phyloP scores from a whole-genome alignment of 2,113 vertebrate genomes.

The Ictalurus punctatus region DNA sequence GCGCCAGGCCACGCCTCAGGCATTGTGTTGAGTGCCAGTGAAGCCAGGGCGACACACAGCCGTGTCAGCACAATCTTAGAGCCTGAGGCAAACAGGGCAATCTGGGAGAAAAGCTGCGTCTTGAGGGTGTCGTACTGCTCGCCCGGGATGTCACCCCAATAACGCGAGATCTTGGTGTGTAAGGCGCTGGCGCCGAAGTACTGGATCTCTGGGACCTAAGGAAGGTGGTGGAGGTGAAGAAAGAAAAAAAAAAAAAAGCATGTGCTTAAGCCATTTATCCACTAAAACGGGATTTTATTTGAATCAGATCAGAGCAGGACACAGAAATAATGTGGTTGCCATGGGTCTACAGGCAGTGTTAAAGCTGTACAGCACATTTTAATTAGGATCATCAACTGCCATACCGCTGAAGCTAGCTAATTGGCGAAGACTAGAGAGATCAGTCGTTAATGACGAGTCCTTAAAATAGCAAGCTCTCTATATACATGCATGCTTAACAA shows the following conservation, averaged over 20 bases:
- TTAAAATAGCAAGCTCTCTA: background rate
- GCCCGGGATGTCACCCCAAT: constrained; percentile 95
- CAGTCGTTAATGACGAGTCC: background rate
- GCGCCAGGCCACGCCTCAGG: constrained; percentile 95
- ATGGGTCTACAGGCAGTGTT: background rate
- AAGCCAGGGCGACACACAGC: constrained; percentile 93
- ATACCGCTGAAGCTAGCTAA: background rate
- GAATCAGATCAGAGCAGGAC: background rate
- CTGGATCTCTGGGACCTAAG: constrained; percentile 94
- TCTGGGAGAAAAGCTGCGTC: constrained; percentile 95
- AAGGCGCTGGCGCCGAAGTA: constrained; percentile 98
- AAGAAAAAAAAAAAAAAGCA: background rate
- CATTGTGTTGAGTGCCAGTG: constrained; percentile 97
- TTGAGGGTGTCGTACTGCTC: constrained; percentile 97
- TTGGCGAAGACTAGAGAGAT: background rate
- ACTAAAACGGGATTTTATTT: too few relatives aligned
- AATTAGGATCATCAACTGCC: background rate
- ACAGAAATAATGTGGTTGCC: background rate
- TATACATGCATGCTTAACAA: background rate
- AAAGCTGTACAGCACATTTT: background rate
- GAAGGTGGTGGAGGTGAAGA: background rate
- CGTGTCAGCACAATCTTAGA: constrained; percentile 98
- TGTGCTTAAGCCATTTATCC: background rate
- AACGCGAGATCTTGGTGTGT: constrained; percentile 98
- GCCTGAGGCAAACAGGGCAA: constrained; percentile 90